Evolutionary conservation across 2,888 invertebrate species (phyloP), one percentile per base, ranked within the genome.

Genomic region (Drosophila longiperda): DNA sequence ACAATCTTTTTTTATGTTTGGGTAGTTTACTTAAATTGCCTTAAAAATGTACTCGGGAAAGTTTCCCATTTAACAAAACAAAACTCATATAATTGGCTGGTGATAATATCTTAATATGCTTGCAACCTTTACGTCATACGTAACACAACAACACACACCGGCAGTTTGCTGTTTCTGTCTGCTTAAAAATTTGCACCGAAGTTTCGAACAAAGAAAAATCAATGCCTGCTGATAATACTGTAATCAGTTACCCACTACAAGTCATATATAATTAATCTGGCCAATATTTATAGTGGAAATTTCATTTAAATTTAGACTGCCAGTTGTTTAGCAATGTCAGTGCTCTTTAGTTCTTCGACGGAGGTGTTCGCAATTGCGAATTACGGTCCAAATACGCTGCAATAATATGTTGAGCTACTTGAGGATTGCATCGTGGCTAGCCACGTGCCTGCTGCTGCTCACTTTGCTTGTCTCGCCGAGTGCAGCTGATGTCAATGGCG

Each of bases 281-380:
- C 45, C 60, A 61, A 61, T 66, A 59, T 57, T 70, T 67, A 9
- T 54, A 38, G 74, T 40, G 36, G 26, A 53, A 64, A 69, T 52
- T 75, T 59, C 78, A 75, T 78, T 75, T 75, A 59, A 75, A 73
- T 62, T 65, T 70, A 40, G 32, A 38, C 36, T 29, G 73, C n/a
- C 52, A 26, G 33, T 80, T 54, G 55, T 29, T 68, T 52, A 23
- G 52, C 72, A 67, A 73, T 73, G 73, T 29, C 62, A 73, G 80
- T 82, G 48, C 54, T 36, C 52, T 11, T 75, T 52, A 45, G 73
- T 64, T 64, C 77, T 62, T 20, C 58, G 75, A 36, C 29, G 53
- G 45, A 74, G 55, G 49, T 29, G 63, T 12, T 36, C 57, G 55
- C 49, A 50, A 42, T 0, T 34, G 29, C 17, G 9, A 12, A 40